Base-by-base conservation (phyloP, 92 coral and sea anemone genomes). In the Umimayanthus chanpuru region DNA sequence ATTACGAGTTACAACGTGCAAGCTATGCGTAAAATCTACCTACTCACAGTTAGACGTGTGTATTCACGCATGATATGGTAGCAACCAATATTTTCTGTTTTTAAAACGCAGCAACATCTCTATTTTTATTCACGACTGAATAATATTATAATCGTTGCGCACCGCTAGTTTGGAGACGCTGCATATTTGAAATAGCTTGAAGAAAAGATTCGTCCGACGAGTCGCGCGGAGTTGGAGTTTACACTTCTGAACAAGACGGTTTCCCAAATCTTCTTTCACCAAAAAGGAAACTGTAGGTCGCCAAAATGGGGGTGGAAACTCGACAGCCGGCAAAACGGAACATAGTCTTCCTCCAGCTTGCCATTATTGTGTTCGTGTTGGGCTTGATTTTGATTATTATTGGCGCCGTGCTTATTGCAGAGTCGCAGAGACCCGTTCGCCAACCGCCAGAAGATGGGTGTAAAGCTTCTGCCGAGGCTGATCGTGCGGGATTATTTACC, bases 401-500 rank as follows among this genome's bases (percentile, higher is more conserved):
- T 84, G 93, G 93, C 4, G 64, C 82, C 14, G 91, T 88, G 40
- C 65, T 91, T 39, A 49, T 91, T 7, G 82, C 89, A 20, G 87
- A 83, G 67, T 83, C 87, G 28, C 87, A 83, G 21, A 68, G 61
- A 71, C 77, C 66, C 4, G 78, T 70, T 10, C 38, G 9, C 74
- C 64, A 43, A 16, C 87, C 87, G 29, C 66, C 66, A 6, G 79
- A 70, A 56, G 16, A 76, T 20, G 80, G 85, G 73, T 92, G 94
- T 21, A 26, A 44, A n/a, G 81, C 94, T 15, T 86, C 94, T 26
- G 49, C 81, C 53, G 94, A 92, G 81, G 92, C 90, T 10, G 50
- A 81, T 36, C 25, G 75, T 2, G 50, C 50, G 9, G 90, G 82
- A 20, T 61, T 92, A 11, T 92, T 89, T 84, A 26, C 72, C 9